Base-by-base conservation (phyloP, 2,888 invertebrate species). In the Sipunculus nudus region DNA sequence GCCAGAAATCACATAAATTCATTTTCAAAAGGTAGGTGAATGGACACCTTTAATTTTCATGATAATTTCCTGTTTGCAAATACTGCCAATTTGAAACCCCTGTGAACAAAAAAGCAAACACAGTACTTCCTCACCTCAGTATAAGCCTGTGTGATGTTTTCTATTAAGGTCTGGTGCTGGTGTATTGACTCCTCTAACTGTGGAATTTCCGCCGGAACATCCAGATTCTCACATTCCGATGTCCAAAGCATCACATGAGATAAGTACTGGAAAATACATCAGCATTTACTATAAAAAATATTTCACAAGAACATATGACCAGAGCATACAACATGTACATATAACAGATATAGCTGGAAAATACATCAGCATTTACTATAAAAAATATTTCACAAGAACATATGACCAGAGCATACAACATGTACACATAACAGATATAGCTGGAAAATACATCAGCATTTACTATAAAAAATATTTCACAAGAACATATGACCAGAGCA, bases 121-220 rank as follows among this genome's bases (percentile, higher is more conserved):
- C n/a, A n/a, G n/a, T 8, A 26, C 41, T 35, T 46, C 85, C 86
- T 73, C 87, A 93, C 93, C 88, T 94, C 93, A 1, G 93, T 93
- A 78, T 94, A 94, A 3, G 92, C 94, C 86, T 96, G 95, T 83
- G 95, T 96, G 92, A 97, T 96, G 65, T 93, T 92, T 82, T 97
- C 97, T 79, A 96, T 96, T 25, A 97, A 88, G 75, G 92, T 92
- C 78, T 97, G 92, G 84, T 97, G 96, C 54, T 94, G 90, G 75
- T 95, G 92, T 72, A 97, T 93, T 59, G 93, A 91, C 72, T 93
- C 92, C 84, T 98, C 97, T 61, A 98, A 87, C 60, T 93, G 91
- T 69, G 92, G 89, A 63, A 97, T 95, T 81, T 95, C 88, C 67
- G 86, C 86, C 1, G 89, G 88, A 59, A 89, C 84, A 64, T 81